Conservation (phyloP, 2,888 invertebrate genomes). For the Troides aeacus region DNA sequence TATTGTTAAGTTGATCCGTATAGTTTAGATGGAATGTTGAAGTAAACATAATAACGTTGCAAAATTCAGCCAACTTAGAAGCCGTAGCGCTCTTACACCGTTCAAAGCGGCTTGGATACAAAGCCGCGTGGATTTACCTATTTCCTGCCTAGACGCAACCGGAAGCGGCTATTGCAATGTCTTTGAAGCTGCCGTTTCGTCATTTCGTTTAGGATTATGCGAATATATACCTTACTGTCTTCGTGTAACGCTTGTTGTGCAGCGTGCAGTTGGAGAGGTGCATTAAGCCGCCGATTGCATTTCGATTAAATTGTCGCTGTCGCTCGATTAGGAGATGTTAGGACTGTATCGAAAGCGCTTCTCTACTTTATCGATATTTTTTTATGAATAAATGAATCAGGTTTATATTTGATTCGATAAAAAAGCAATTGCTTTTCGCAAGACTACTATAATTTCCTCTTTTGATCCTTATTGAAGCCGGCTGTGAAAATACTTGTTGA, state of each 20-base stretch:
- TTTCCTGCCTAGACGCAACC: constrained; percentile 71
- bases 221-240: constrained; percentile 1
- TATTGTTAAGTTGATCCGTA: background rate
- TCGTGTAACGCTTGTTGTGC: constrained; percentile 3
- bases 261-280: background rate
- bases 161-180: constrained; percentile 50
- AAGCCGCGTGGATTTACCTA: constrained; percentile 62
- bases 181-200: constrained; percentile 32
- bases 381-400: too few species aligned
- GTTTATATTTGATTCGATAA: too few species aligned
- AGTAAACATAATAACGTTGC: constrained; percentile 2
- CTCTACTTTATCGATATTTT: too few species aligned
- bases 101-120: constrained; percentile 53
- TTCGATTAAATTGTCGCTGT: constrained; percentile 23
- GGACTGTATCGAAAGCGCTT: background rate
- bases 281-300: constrained; percentile 23
- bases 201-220: background rate
- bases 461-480: too few species aligned
- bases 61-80: constrained; percentile 23
- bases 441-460: too few species aligned
- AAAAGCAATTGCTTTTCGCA: too few species aligned
- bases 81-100: constrained; percentile 40
- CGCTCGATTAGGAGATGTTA: constrained; percentile 10
- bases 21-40: background rate
- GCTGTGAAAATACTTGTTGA: too few species aligned